These are phyloP conservation scores for Serrognathus titanus DNA, from an alignment of 2,888 invertebrate species.

Conservation along the genomic window DNA sequence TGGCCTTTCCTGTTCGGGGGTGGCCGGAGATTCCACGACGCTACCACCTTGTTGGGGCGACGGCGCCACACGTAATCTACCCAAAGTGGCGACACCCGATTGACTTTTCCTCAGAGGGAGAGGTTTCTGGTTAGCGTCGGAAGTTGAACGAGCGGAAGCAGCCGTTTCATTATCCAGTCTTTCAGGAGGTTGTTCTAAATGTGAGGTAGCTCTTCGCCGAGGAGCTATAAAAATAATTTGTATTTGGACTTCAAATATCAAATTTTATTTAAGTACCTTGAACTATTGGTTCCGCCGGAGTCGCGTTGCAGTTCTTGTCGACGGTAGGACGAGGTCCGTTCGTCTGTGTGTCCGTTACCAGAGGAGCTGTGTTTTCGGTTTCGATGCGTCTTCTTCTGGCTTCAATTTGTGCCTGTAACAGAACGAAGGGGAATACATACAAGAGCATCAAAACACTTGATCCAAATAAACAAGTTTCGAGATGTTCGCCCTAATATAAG, in stretches of 20 bases:
- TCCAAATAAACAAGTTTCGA: slow-evolving; percentile 3
- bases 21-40: slow-evolving; percentile 41
- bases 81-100: slow-evolving; percentile 66
- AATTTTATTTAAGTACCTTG: slow-evolving; percentile 29
- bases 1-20: slow-evolving; percentile 46
- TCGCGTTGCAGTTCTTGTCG: slow-evolving; percentile 70
- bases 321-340: slow-evolving; percentile 48
- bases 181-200: slow-evolving; percentile 46
- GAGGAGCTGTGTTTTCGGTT: slow-evolving; percentile 60
- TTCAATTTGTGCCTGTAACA: slow-evolving; percentile 52
- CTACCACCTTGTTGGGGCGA: slow-evolving; percentile 40
- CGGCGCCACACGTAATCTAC: slow-evolving; percentile 63
- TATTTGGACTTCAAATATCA: background rate
- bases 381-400: slow-evolving; percentile 55
- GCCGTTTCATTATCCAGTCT: slow-evolving; percentile 68
- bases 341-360: slow-evolving; percentile 60
- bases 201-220: slow-evolving; percentile 45
- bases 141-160: slow-evolving; percentile 54
- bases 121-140: slow-evolving; percentile 43
- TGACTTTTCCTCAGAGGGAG: slow-evolving; percentile 46
- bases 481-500: too few species aligned
- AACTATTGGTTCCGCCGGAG: slow-evolving; percentile 47
- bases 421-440: slow-evolving; percentile 9
- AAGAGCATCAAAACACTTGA: slow-evolving; percentile 10
- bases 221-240: slow-evolving; percentile 31